Percentiles rank a stretch among this genome's conserved stretches.
Evolutionary conservation across 2,113 vertebrate species (phyloP).

Genomic region (Alethe castanea): DNA sequence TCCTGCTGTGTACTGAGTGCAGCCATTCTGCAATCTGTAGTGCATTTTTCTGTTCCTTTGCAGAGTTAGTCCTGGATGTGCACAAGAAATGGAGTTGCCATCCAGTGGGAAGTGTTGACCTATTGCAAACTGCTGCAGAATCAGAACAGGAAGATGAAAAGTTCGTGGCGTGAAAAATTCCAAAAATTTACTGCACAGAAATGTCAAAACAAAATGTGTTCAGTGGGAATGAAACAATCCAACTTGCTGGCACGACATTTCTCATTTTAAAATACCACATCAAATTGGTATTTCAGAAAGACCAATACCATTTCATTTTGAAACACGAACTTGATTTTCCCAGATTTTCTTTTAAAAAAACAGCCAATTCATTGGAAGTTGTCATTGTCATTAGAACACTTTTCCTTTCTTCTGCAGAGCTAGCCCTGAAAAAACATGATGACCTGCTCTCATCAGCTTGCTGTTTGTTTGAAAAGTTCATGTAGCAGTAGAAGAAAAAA

Average conservation of each 20-base stretch:
- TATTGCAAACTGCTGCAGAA: not conserved
- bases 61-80: not conserved
- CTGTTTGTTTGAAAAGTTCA: not conserved
- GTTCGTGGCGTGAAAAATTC: not conserved
- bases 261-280: conserved; percentile 26
- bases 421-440: not conserved
- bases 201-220: conserved; percentile 19
- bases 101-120: conserved; percentile 19
- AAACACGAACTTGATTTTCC: not conserved
- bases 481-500: not conserved
- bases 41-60: not conserved
- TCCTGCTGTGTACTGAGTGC: not conserved
- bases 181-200: not conserved
- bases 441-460: not conserved
- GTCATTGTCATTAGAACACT: not conserved
- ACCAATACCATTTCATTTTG: not conserved
- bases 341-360: not conserved
- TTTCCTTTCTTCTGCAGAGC: not conserved
- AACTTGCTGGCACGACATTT: not conserved
- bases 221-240: conserved; percentile 10
- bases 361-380: not conserved
- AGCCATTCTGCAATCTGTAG: not conserved
- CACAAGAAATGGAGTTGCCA: not conserved
- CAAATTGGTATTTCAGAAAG: not conserved
- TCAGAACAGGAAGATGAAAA: not conserved